Evolutionary conservation across 2,113 vertebrate genomes (phyloP), one percentile per base, ranked within the genome.

Genomic region (Mionectes macconnelli): DNA sequence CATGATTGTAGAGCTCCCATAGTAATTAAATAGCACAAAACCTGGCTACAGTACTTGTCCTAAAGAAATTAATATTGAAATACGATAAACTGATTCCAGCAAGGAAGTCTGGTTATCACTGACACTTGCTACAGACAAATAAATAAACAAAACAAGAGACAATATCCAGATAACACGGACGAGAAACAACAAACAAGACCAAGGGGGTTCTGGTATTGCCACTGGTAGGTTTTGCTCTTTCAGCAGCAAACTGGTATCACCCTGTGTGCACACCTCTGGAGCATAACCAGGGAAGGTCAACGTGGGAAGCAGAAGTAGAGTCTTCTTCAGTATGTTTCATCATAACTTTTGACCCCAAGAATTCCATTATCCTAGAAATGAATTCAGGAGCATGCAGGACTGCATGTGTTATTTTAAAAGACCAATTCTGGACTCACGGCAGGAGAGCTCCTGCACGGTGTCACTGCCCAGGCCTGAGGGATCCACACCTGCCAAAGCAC

Each of bases 211-310:
- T 53, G 81, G 21, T 67, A 69, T 53, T 84, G 76, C 60, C 90
- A 89, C 7, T 8, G 72, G 23, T 30, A 93, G 62, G 53, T 84
- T 94, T 69, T 70, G 55, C 37, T 85, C 77, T 63, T 89, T 75
- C 88, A 90, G 83, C 94, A 94, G 84, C 89, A 91, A 93, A 93
- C 93, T 69, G 90, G 53, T 6, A 30, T 53, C 85, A 27, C 4
- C 5, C 52, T 66, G 28, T 12, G 28, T 9, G 30, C 79, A 57
- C 68, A 76, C 6, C 59, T 85, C 75, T 17, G 6, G 19, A 31
- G 35, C 6, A 4, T 2, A 14, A 42, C 27, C 25, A 45, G 55
- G 64, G 81, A 77, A 44, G 27, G 35, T 9, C 82, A 77, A 9
- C 1, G 12, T 3, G 28, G 66, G 31, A 9, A 64, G 57, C 0